Percentiles rank a stretch among this genome's conserved stretches.
Conservation (phyloP, 1,140 invertebrate genomes). For the Rhagoletis pomonella region DNA sequence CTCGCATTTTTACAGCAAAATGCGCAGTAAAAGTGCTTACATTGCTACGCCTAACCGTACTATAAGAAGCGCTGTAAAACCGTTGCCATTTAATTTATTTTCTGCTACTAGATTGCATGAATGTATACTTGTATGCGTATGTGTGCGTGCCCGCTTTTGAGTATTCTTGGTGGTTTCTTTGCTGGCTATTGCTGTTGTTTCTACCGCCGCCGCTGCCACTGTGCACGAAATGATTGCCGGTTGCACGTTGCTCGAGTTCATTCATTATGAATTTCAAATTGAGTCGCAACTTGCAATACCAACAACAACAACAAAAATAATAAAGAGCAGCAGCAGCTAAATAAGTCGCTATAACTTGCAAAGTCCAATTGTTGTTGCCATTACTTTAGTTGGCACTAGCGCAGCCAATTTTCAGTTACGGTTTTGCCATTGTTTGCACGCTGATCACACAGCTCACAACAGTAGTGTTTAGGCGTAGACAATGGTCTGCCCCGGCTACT, state of each 20-base stretch:
- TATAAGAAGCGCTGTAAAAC: background rate
- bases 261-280: conserved; percentile 46
- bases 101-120: too few relatives aligned
- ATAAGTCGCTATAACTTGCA: background rate
- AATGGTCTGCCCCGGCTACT: conserved; percentile 30
- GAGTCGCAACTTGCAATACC: conserved; percentile 14
- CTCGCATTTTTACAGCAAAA: too few relatives aligned
- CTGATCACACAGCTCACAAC: conserved; percentile 24
- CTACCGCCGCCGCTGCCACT: background rate
- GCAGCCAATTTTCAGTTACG: conserved; percentile 53
- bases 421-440: conserved; percentile 52
- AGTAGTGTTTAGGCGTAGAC: conserved; percentile 44
- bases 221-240: background rate
- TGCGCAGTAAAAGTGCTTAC: too few relatives aligned
- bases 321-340: background rate
- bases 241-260: conserved; percentile 50
- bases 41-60: background rate
- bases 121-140: background rate
- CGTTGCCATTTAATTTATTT: conserved; percentile 33
- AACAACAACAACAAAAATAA: conserved; percentile 1
- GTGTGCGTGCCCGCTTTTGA: background rate
- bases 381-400: background rate
- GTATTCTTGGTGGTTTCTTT: background rate
- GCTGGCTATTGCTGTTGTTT: background rate
- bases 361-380: conserved; percentile 27